phyloP scores from a whole-genome alignment of 2,888 invertebrate genomes.

The Blastobasis adustella region DNA sequence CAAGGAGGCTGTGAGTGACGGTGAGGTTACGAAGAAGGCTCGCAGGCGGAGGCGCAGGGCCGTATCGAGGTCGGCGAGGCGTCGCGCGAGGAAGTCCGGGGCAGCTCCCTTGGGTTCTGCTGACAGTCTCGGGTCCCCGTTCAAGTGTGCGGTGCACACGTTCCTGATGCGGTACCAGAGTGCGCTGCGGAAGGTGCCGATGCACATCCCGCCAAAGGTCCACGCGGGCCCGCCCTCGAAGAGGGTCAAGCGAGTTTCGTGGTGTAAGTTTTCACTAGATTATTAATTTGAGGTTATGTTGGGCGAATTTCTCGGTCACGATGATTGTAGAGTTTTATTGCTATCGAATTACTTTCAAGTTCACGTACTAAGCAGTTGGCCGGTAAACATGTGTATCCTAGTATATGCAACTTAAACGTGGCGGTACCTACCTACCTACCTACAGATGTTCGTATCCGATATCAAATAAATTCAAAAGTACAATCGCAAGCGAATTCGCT shows the following conservation, averaged over 20 bases:
- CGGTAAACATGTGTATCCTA: too few species aligned
- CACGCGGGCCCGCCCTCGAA: conserved; percentile 60
- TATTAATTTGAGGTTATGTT: too few species aligned
- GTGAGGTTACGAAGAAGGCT: conserved; percentile 37
- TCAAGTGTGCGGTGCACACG: conserved; percentile 58
- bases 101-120: conserved; percentile 13
- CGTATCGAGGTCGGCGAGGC: conserved; percentile 38
- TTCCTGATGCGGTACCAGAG: conserved; percentile 58
- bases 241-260: conserved; percentile 61
- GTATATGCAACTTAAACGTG: too few species aligned
- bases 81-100: conserved; percentile 38
- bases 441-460: too few species aligned
- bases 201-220: conserved; percentile 53
- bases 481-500: too few species aligned
- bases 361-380: too few species aligned
- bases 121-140: conserved; percentile 30
- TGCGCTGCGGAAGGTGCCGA: conserved; percentile 53
- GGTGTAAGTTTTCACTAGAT: conserved; percentile 47
- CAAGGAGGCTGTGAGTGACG: conserved; percentile 34
- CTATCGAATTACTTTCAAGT: too few species aligned
- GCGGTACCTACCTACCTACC: too few species aligned
- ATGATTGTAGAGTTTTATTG: too few species aligned
- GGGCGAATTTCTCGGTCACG: too few species aligned
- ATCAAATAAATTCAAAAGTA: too few species aligned
- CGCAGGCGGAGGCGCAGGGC: conserved; percentile 43